Conservation (phyloP, 2,113 vertebrate species). For the Brienomyrus longianalis region DNA sequence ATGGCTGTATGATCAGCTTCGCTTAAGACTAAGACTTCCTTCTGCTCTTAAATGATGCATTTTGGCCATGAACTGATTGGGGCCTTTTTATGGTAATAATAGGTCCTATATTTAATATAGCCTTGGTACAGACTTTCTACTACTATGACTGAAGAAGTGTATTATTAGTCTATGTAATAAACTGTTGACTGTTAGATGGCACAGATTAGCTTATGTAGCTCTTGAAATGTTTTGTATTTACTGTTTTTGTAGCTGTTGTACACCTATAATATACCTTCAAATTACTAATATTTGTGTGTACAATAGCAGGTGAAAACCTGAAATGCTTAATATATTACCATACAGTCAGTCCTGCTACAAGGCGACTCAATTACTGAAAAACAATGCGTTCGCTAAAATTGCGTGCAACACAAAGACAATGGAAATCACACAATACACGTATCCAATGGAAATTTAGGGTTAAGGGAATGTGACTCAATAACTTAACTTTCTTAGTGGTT, state of each 20-base stretch:
- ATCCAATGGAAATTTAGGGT: no score
- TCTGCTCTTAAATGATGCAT: neutral
- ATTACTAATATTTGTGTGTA: no score
- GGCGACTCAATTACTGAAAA: no score
- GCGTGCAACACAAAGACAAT: no score
- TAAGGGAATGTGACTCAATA: no score
- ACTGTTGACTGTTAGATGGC: neutral
- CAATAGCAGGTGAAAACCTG: no score
- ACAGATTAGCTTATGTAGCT: neutral
- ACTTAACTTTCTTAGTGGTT: neutral
- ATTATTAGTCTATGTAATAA: neutral
- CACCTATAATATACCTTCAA: no score
- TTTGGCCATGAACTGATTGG: neutral
- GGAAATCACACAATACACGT: no score
- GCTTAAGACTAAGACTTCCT: neutral
- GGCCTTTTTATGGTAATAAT: neutral
- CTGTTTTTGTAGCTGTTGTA: neutral
- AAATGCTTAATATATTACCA: no score
- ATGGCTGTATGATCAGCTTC: neutral
- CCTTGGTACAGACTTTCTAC: neutral
- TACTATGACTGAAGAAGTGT: neutral
- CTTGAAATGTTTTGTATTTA: neutral
- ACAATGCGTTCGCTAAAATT: no score
- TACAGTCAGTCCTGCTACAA: no score
- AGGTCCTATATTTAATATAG: neutral